phyloP scores from a whole-genome alignment of 2,113 vertebrate genomes.

The Stigmatopora nigra region DNA sequence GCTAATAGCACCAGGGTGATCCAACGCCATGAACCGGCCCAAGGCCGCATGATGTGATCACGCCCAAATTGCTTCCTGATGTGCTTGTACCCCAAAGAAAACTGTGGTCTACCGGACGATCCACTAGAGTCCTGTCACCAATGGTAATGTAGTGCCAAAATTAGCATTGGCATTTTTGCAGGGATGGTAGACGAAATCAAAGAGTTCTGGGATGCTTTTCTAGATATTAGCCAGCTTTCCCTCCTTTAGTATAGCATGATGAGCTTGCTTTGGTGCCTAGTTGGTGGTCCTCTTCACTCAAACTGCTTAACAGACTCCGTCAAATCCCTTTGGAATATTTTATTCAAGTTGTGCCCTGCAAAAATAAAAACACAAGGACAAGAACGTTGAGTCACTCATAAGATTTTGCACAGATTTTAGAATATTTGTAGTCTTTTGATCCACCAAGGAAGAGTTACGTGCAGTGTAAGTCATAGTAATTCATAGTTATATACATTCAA shows the following conservation, averaged over 20 bases:
- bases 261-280: conserved; percentile 10
- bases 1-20: conserved; percentile 98
- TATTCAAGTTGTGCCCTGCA: conserved; percentile 40
- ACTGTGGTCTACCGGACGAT: conserved; percentile 31
- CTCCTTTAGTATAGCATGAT: conserved; percentile 52
- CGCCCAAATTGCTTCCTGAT: conserved; percentile 29
- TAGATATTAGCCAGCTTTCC: conserved; percentile 22
- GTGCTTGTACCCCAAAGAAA: conserved; percentile 36
- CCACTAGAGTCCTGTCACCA: conserved; percentile 55
- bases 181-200: conserved; percentile 10
- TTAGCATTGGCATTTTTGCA: conserved; percentile 47
- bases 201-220: conserved; percentile 11
- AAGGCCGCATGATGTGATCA: conserved; percentile 90
- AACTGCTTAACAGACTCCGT: conserved; percentile 5
- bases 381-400: neutral
- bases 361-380: conserved; percentile 24
- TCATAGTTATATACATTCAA: neutral
- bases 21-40: conserved; percentile 99
- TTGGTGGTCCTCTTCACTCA: conserved; percentile 21
- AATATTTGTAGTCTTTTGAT: neutral
- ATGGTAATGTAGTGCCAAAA: conserved; percentile 40
- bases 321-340: conserved; percentile 18
- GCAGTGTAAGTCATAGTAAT: neutral
- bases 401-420: conserved; percentile 7
- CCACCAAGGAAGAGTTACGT: neutral